Percentiles rank a stretch among this genome's conserved stretches.
These are phyloP conservation scores for Atherix ibis DNA, from an alignment of 2,888 invertebrate genomes.

Conservation along the genomic window DNA sequence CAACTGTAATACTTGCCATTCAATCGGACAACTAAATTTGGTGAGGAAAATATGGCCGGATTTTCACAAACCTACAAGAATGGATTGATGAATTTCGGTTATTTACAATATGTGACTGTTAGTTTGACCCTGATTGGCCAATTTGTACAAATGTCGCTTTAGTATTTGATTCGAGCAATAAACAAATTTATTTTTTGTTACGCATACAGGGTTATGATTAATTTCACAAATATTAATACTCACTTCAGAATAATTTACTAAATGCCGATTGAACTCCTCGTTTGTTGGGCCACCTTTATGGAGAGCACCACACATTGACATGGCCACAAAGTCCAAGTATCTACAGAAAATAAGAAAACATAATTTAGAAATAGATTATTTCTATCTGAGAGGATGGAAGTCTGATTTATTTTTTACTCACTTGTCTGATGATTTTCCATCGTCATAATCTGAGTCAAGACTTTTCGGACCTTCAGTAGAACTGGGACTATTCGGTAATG, in stretches of 20 bases:
- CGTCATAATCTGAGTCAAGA: slow-evolving; percentile 74
- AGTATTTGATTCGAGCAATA: too few species aligned
- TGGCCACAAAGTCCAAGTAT: slow-evolving; percentile 44
- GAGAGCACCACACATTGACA: slow-evolving; percentile 64
- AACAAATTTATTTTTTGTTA: too few species aligned
- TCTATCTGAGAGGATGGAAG: too few species aligned
- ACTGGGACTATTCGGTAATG: slow-evolving; percentile 84
- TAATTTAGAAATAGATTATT: background rate
- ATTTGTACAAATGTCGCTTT: background rate
- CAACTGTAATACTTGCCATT: slow-evolving; percentile 82
- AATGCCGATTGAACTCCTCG: slow-evolving; percentile 44
- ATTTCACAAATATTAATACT: too few species aligned
- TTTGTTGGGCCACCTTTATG: slow-evolving; percentile 40
- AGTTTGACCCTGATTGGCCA: background rate
- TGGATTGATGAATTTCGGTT: slow-evolving; percentile 6
- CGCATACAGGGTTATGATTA: too few species aligned
- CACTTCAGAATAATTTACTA: slow-evolving; percentile 37
- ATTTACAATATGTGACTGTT: too few species aligned
- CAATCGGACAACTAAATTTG: slow-evolving; percentile 71
- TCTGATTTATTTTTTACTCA: slow-evolving; percentile 17
- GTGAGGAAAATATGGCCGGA: slow-evolving; percentile 58
- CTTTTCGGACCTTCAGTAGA: slow-evolving; percentile 67
- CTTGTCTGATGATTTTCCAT: slow-evolving; percentile 44
- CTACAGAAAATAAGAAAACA: slow-evolving; percentile 14
- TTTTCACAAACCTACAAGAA: slow-evolving; percentile 45